Evolutionary conservation across 2,797 vertebrate species (phyloP), one percentile per base, ranked within the genome.

Genomic region (Brachyrhaphis roseni): DNA sequence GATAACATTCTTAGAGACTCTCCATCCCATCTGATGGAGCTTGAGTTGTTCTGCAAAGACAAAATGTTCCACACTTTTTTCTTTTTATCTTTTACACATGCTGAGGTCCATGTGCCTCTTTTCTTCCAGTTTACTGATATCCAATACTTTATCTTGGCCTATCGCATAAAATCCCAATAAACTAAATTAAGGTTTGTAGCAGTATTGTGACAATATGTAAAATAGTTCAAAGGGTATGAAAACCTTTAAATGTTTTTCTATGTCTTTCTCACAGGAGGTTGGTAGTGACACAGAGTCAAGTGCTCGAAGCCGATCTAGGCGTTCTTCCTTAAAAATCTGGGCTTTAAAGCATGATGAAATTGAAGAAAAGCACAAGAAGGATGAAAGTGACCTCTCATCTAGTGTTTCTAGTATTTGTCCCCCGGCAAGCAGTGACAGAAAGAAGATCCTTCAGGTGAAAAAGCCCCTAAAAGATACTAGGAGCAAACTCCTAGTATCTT

Each of bases 251-350:
- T 75, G 20, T 84, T 4, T 77, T 2, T 72, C 0, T 76, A 12
- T 87, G 34, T 46, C 20, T 87, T 84, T 85, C 28, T 46, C 64
- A 72, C 86, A 94, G 92, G 82, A 71, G 18, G 11, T 57, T 72
- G 49, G 79, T 1, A 39, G 1, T 78, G 71, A 8, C 16, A 36
- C 43, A 73, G 51, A 83, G 36, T 4, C 79, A 82, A 51, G 20
- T 72, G 26, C 53, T 2, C 71, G 76, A 28, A 72, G 81, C 31
- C 70, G 72, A 36, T 53, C 8, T 41, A 8, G 75, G 28, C 13
- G 0, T 20, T 34, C 8, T 3, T n/a, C 36, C 5, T 45, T 73
- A 66, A 74, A 2, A 72, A 81, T 39, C n/a, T 64, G 8, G 13
- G 80, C 72, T 34, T 39, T 46, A 62, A 82, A 79, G 36, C 59